Evolutionary conservation across 2,797 vertebrate species (phyloP).

Genomic region (Apodemus agrarius): DNA sequence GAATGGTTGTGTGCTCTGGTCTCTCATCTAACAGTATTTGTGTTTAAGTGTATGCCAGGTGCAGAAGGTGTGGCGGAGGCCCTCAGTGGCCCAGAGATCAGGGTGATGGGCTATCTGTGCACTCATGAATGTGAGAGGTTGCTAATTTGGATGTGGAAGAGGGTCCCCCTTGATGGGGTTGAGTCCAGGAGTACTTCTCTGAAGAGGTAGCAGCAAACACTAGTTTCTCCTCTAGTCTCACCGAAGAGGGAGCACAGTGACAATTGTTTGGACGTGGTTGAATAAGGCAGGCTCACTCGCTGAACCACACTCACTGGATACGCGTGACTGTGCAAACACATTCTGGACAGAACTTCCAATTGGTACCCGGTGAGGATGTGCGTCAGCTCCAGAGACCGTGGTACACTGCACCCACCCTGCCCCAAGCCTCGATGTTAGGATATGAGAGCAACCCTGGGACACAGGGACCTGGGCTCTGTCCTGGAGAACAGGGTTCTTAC

Average conservation of each 20-base stretch:
- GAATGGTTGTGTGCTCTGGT: background rate
- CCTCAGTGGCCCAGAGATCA: background rate
- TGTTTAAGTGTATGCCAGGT: background rate
- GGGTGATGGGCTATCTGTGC: background rate
- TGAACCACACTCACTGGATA: background rate
- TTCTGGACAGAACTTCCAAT: background rate
- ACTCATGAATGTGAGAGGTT: background rate
- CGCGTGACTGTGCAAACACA: background rate
- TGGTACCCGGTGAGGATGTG: background rate
- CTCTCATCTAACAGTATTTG: background rate
- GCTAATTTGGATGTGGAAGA: background rate
- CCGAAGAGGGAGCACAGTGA: background rate
- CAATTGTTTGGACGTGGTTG: background rate
- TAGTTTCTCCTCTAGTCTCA: background rate
- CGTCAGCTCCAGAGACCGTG: rapidly evolving
- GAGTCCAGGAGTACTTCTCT: background rate
- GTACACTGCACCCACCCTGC: background rate
- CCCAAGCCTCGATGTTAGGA: background rate
- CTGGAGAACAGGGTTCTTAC: background rate
- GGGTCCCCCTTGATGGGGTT: rapidly evolving
- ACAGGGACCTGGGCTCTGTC: background rate
- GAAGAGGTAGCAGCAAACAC: background rate
- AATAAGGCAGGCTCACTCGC: background rate
- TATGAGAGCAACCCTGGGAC: rapidly evolving
- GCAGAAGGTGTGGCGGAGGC: background rate